Conservation (phyloP, 2,797 vertebrate genomes). For the Crocodylus rhombifer region DNA sequence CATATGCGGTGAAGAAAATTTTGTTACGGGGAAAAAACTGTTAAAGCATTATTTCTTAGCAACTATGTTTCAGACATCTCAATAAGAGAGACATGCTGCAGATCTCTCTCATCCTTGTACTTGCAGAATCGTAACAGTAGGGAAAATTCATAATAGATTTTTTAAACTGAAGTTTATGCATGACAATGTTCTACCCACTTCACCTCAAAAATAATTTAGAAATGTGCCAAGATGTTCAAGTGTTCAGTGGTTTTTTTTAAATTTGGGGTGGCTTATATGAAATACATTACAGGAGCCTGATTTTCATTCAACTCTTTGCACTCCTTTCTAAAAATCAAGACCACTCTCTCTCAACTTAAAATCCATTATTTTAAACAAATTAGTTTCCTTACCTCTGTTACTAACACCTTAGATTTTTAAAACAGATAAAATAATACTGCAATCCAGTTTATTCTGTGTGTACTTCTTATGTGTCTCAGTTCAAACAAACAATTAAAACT, state of each 20-base stretch:
- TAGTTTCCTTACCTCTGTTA: background rate
- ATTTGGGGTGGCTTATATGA: background rate
- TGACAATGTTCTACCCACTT: background rate
- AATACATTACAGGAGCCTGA: background rate
- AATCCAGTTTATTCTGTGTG: background rate
- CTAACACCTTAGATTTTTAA: background rate
- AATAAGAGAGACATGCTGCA: background rate
- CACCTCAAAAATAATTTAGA: background rate
- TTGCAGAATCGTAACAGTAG: background rate
- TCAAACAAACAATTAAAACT: background rate
- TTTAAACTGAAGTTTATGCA: background rate
- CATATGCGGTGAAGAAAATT: background rate
- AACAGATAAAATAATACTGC: background rate
- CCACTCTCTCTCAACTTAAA: background rate
- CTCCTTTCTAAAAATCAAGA: background rate
- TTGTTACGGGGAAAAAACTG: background rate
- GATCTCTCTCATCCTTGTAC: background rate
- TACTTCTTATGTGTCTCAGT: background rate
- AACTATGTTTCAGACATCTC: background rate
- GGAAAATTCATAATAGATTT: background rate
- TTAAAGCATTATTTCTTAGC: background rate
- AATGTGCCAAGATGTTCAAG: background rate
- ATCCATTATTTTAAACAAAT: background rate
- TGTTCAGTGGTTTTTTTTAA: background rate
- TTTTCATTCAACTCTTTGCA: background rate